Evolutionary conservation across 2,113 vertebrate genomes (phyloP).

Genomic region (Elaphurus davidianus): DNA sequence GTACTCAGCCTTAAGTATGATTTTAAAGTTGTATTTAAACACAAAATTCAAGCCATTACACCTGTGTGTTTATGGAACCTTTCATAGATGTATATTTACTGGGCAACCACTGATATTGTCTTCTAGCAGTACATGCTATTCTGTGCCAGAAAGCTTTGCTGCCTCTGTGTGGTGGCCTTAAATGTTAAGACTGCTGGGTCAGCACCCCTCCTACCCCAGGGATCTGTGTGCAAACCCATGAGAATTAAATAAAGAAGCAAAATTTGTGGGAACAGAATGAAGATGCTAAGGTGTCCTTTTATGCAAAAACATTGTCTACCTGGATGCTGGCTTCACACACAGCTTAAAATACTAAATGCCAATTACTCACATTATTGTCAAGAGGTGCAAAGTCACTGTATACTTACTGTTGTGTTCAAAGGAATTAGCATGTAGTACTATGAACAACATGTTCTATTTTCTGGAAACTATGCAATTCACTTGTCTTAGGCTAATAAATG

Average conservation of each 20-base stretch:
- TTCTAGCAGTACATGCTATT: background rate
- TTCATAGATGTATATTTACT: slow-evolving; percentile 54
- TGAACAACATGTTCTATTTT: slow-evolving; percentile 56
- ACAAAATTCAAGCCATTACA: slow-evolving; percentile 36
- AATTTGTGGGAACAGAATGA: background rate
- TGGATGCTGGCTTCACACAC: background rate
- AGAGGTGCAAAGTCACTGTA: slow-evolving; percentile 42
- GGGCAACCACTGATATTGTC: background rate
- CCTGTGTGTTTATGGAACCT: slow-evolving; percentile 37
- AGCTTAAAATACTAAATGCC: slow-evolving; percentile 7
- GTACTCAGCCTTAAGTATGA: background rate
- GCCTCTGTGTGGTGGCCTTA: slow-evolving; percentile 26
- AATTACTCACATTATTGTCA: background rate
- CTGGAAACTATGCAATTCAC: slow-evolving; percentile 70
- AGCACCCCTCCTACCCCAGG: background rate
- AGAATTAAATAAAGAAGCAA: slow-evolving; percentile 11
- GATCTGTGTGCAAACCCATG: background rate
- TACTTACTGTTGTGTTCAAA: slow-evolving; percentile 62
- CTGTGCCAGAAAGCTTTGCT: slow-evolving; percentile 16
- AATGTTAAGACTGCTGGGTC: slow-evolving; percentile 49
- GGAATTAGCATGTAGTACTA: slow-evolving; percentile 56
- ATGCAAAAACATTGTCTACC: background rate
- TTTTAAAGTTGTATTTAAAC: slow-evolving; percentile 44
- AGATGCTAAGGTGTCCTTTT: background rate
- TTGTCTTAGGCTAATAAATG: slow-evolving; percentile 66